These are phyloP conservation scores for Plectropomus leopardus DNA, from an alignment of 2,113 vertebrate species.

Conservation along the genomic window DNA sequence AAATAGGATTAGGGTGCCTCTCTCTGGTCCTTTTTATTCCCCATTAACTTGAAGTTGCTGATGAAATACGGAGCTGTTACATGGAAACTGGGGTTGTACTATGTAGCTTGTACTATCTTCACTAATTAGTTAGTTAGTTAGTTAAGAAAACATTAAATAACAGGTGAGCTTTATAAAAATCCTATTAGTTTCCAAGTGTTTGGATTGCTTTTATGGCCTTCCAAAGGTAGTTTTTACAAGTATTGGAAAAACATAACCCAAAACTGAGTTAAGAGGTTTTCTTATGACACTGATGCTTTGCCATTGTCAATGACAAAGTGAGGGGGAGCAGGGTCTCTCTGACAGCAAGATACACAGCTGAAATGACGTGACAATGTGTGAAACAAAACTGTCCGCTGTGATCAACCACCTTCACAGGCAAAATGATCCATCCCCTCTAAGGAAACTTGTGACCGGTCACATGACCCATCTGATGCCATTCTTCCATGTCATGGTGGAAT, in stretches of 20 bases:
- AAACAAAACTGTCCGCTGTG: conserved; percentile 70
- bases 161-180: not conserved
- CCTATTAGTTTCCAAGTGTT: not conserved
- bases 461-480: conserved; percentile 48
- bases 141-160: not conserved
- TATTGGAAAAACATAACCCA: not conserved
- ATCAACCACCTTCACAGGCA: conserved; percentile 66
- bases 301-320: conserved; percentile 15
- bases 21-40: conserved; percentile 69
- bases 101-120: conserved; percentile 10
- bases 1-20: conserved; percentile 71
- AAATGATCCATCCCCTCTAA: conserved; percentile 29
- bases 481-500: conserved; percentile 47
- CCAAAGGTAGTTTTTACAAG: not conserved
- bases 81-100: conserved; percentile 38
- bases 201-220: not conserved
- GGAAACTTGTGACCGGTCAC: conserved; percentile 48
- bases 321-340: conserved; percentile 5
- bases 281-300: not conserved
- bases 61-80: conserved; percentile 67
- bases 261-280: not conserved
- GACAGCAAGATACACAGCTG: conserved; percentile 49
- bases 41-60: conserved; percentile 68
- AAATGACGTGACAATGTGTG: conserved; percentile 69
- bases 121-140: not conserved